Evolutionary conservation across 2,888 invertebrate species (phyloP).

Genomic region (Polyommatus icarus): DNA sequence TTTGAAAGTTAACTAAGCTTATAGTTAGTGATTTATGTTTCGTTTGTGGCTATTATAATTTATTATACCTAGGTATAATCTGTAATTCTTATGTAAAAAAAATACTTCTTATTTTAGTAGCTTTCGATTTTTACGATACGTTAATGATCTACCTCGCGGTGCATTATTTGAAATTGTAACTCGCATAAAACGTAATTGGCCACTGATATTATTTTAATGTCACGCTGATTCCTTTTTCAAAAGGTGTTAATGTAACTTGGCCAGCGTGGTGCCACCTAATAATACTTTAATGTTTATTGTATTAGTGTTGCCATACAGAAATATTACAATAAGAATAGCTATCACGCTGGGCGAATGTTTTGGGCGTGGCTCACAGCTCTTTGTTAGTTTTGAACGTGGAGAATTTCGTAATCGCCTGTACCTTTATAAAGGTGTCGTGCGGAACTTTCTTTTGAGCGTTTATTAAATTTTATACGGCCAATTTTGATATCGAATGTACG

Average conservation of each 20-base stretch:
- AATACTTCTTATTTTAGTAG: background rate
- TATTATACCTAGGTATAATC: too few species aligned
- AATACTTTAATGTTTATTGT: conserved; percentile 77
- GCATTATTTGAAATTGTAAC: conserved; percentile 7
- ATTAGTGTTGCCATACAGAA: conserved; percentile 73
- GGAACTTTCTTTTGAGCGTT: conserved; percentile 34
- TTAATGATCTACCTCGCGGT: background rate
- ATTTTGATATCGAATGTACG: conserved; percentile 12
- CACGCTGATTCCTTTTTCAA: conserved; percentile 48
- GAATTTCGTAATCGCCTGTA: conserved; percentile 68
- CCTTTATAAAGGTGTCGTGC: conserved; percentile 41
- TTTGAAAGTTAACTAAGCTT: too few species aligned
- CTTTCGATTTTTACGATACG: background rate
- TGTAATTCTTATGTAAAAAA: background rate
- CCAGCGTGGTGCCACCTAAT: conserved; percentile 74
- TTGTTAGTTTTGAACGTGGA: conserved; percentile 67
- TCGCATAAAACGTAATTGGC: conserved; percentile 36
- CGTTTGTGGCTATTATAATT: too few species aligned
- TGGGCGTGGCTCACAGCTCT: conserved; percentile 70
- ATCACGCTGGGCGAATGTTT: conserved; percentile 76
- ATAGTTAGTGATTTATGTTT: too few species aligned
- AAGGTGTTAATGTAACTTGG: conserved; percentile 61
- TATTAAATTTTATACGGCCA: conserved; percentile 19
- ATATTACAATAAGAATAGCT: conserved; percentile 72
- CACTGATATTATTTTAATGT: conserved; percentile 46